A percentile compares a stretch with the other conserved stretches of the same genome.
These are phyloP conservation scores for Hemibates koningsi DNA, from an alignment of 2,113 vertebrate species.

Conservation along the genomic window DNA sequence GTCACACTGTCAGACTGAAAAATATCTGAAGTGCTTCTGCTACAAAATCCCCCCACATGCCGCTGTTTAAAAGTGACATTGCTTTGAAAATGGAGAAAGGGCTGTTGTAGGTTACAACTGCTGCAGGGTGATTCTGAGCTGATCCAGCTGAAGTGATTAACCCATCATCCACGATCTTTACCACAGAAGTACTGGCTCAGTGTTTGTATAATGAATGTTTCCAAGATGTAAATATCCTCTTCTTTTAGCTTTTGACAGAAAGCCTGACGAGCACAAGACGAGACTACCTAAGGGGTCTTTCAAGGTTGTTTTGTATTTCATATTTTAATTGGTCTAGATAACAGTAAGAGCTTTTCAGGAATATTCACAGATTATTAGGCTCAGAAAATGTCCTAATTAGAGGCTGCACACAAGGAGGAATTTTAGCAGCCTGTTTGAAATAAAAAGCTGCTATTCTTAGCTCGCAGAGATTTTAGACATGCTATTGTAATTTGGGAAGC, in stretches of 20 bases:
- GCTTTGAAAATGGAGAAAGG: slow-evolving; percentile 14
- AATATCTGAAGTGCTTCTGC: background rate
- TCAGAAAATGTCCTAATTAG: slow-evolving; percentile 41
- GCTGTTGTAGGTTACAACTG: slow-evolving; percentile 9
- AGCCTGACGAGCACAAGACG: background rate
- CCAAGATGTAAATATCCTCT: slow-evolving; percentile 15
- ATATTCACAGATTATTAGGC: slow-evolving; percentile 30
- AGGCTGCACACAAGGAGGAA: background rate
- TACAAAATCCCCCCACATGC: background rate
- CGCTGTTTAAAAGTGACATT: slow-evolving; percentile 5
- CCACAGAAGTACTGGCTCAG: background rate
- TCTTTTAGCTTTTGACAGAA: slow-evolving; percentile 13
- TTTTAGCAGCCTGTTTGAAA: slow-evolving; percentile 1
- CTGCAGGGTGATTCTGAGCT: background rate
- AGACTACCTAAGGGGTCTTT: slow-evolving; percentile 12
- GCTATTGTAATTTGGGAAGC: background rate
- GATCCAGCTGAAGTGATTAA: slow-evolving; percentile 13
- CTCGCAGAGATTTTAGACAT: background rate
- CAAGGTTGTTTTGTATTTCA: background rate
- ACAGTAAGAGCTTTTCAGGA: slow-evolving; percentile 39
- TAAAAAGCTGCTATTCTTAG: slow-evolving; percentile 17
- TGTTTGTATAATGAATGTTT: background rate
- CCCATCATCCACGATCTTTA: background rate
- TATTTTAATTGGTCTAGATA: slow-evolving; percentile 53
- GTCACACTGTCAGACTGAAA: background rate